Conservation (phyloP, 2,797 vertebrate species). For the Apodemus agrarius region DNA sequence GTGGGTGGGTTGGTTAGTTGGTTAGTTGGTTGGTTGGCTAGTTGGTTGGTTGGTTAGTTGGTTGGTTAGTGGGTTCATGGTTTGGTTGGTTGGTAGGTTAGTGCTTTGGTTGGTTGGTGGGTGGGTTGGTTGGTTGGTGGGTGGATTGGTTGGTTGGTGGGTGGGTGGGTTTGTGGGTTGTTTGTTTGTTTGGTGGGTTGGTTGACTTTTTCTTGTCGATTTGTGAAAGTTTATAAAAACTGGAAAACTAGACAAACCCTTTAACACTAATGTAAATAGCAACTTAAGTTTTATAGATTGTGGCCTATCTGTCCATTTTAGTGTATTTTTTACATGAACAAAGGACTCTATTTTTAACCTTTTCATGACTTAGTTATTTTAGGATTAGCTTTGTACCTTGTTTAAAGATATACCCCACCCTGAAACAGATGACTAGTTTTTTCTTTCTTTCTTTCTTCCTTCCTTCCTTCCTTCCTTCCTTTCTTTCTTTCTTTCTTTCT, state of each 20-base stretch:
- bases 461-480: too few species aligned
- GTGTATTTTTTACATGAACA: background rate
- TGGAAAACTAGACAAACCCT: background rate
- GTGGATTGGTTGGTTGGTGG: too few species aligned
- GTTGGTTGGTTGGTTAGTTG: background rate
- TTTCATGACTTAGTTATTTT: background rate
- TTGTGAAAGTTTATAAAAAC: background rate
- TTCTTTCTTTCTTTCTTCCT: background rate
- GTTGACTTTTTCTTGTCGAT: background rate
- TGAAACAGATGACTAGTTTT: background rate
- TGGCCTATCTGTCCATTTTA: background rate
- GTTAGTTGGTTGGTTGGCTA: background rate
- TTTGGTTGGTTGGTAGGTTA: background rate
- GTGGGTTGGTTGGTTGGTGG: too few species aligned
- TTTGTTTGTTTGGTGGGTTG: background rate
- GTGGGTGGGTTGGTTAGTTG: too few species aligned
- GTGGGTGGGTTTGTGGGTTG: too few species aligned
- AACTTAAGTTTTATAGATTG: background rate
- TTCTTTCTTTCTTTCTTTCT: too few species aligned
- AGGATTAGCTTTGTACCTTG: background rate
- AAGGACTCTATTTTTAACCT: background rate
- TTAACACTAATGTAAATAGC: background rate
- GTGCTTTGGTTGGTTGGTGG: background rate
- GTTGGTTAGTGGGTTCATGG: background rate
- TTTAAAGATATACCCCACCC: background rate